Evolutionary conservation across 2,797 vertebrate species (phyloP), one percentile per base, ranked within the genome.

Genomic region (Notolabrus celidotus): DNA sequence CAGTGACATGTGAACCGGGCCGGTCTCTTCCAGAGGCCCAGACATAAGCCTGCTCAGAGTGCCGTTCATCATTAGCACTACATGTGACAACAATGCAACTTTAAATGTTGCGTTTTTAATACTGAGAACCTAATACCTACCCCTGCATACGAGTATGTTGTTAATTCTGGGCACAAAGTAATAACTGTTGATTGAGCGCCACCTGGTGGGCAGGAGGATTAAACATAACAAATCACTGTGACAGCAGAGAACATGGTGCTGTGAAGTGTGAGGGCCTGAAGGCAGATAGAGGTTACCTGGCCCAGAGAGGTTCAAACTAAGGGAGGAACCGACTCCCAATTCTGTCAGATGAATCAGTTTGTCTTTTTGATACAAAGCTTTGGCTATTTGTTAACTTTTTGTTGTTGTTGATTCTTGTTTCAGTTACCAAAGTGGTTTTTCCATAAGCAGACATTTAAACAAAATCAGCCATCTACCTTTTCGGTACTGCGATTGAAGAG

Each of bases 21-120:
- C 92, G 94, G 65, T 94, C 96, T 46, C 93, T 97, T 56, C 97
- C 96, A 0, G 95, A 95, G 89, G 95, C 95, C 0, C 94, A 97
- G 84, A 95, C 95, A 19, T 97, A 94, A 79, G 12, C 19, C 2
- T 3, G 2, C 12, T 20, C 34, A 12, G 4, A 41, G 14, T 6
- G 6, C 0, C 36, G 25, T 43, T 25, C 53, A 34, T 27, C 39
- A 77, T 63, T 41, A 58, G 74, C 74, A 42, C 52, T 22, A 33
- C 61, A 59, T 49, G 27, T 46, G 20, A 69, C 16, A 55, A 67
- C 19, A 5, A 4, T 50, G 29, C 59, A 58, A 10, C 33, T 22
- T 27, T 23, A 41, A 8, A 38, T 38, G 41, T 39, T 63, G 42
- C 56, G 49, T 23, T 25, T 33, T 43, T 50, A 56, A 59, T 5